phyloP scores from a whole-genome alignment of 92 coral and sea anemone genomes.

The Pocillopora grandis region DNA sequence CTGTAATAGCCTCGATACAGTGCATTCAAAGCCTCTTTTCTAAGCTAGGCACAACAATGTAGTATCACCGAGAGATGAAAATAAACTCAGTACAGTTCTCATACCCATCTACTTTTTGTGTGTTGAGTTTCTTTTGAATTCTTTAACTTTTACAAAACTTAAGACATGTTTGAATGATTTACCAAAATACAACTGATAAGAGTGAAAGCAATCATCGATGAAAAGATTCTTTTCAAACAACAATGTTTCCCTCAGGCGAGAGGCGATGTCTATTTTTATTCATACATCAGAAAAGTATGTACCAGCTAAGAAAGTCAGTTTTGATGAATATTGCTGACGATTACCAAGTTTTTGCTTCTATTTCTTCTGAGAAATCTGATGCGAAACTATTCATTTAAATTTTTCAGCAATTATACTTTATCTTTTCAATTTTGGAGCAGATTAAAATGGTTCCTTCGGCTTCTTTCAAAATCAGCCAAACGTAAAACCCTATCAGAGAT shows the following conservation, averaged over 20 bases:
- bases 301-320: not conserved
- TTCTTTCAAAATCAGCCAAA: conserved; percentile 29
- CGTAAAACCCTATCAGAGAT: conserved; percentile 20
- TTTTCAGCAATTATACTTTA: not conserved
- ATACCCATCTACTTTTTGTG: not conserved
- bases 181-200: not conserved
- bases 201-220: not conserved
- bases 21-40: too few species aligned
- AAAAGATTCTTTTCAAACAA: not conserved
- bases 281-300: not conserved
- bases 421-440: not conserved
- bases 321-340: not conserved
- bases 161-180: not conserved
- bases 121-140: not conserved
- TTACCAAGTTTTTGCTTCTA: not conserved
- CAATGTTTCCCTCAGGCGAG: conserved; percentile 10
- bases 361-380: not conserved
- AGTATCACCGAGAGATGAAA: too few species aligned
- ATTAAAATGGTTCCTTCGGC: conserved; percentile 12
- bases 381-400: not conserved
- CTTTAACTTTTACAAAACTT: not conserved
- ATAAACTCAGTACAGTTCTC: too few species aligned
- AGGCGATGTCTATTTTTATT: conserved; percentile 2
- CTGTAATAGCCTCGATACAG: too few species aligned
- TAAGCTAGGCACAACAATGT: too few species aligned